Evolutionary conservation across 2,113 vertebrate genomes (phyloP).

Genomic region (Mustela lutreola): DNA sequence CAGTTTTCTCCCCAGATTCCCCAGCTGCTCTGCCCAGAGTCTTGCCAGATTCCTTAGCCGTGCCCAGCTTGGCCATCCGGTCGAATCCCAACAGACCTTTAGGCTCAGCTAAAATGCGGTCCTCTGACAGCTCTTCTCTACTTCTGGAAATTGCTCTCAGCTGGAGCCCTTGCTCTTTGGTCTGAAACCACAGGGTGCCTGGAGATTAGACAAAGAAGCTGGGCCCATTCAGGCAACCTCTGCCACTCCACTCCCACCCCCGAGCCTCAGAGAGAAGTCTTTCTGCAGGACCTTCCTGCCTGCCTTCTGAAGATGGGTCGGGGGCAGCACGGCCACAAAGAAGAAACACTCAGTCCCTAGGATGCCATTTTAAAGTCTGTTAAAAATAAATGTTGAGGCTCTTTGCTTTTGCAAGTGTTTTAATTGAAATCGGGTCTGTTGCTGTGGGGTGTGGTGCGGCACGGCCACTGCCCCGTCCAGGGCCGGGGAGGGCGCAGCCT

Average conservation of each 20-base stretch:
- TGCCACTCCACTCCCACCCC: rapidly evolving
- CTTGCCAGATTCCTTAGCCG: not conserved
- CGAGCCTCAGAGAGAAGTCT: rapidly evolving
- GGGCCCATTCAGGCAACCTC: not conserved
- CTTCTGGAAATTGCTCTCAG: not conserved
- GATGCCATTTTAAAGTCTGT: not conserved
- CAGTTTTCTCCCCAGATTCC: not conserved
- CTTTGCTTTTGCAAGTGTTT: not conserved
- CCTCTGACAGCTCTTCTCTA: not conserved
- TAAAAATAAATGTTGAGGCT: not conserved
- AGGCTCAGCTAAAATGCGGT: not conserved
- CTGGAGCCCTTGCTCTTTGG: not conserved
- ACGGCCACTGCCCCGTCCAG: not conserved
- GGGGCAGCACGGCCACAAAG: not conserved
- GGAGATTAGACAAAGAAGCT: not conserved
- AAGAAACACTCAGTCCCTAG: not conserved
- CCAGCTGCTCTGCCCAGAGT: not conserved
- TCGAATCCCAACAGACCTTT: rapidly evolving
- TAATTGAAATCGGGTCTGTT: not conserved
- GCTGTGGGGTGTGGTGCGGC: not conserved
- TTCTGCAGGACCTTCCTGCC: not conserved
- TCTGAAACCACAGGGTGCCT: not conserved
- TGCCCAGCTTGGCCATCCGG: rapidly evolving
- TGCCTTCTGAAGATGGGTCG: not conserved
- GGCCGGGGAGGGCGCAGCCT: rapidly evolving